Evolutionary conservation across 1,140 invertebrate genomes (phyloP).

Genomic region (Vanessa atalanta): DNA sequence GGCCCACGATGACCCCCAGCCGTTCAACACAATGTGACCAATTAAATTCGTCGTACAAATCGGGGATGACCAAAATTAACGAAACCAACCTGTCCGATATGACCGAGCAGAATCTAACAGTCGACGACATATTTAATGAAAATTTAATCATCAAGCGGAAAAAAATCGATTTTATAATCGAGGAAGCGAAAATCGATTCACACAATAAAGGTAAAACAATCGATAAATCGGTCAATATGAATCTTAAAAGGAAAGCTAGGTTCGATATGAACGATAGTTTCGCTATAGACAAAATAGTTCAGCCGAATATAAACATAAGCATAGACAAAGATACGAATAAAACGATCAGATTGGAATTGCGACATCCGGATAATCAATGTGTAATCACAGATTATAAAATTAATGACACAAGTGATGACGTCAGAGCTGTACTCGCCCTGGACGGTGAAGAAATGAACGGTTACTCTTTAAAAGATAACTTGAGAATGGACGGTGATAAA

Average conservation of each 20-base stretch:
- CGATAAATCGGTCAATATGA: conserved; percentile 36
- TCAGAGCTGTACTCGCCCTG: conserved; percentile 20
- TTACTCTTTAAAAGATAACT: conserved; percentile 17
- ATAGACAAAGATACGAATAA: conserved; percentile 62
- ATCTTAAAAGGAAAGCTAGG: conserved; percentile 56
- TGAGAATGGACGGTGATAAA: conserved; percentile 9
- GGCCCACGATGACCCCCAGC: conserved; percentile 62
- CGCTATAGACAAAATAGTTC: conserved; percentile 44
- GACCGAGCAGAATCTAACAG: conserved; percentile 55
- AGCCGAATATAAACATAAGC: conserved; percentile 58
- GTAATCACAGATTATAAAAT: conserved; percentile 54
- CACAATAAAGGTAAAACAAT: conserved; percentile 40
- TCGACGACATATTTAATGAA: conserved; percentile 63
- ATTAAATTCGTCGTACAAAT: conserved; percentile 57
- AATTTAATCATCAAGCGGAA: conserved; percentile 56
- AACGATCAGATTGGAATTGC: conserved; percentile 63
- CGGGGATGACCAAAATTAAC: conserved; percentile 74
- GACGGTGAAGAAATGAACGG: conserved; percentile 13
- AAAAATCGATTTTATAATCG: conserved; percentile 40
- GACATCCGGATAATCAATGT: conserved; percentile 55
- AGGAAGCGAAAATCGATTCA: conserved; percentile 43
- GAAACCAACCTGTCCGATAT: conserved; percentile 56
- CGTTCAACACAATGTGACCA: conserved; percentile 70
- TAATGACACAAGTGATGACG: conserved; percentile 37
- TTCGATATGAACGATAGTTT: conserved; percentile 34